Evolutionary conservation across 2,113 vertebrate genomes (phyloP), one percentile per base, ranked within the genome.

Genomic region (Abramis brama): DNA sequence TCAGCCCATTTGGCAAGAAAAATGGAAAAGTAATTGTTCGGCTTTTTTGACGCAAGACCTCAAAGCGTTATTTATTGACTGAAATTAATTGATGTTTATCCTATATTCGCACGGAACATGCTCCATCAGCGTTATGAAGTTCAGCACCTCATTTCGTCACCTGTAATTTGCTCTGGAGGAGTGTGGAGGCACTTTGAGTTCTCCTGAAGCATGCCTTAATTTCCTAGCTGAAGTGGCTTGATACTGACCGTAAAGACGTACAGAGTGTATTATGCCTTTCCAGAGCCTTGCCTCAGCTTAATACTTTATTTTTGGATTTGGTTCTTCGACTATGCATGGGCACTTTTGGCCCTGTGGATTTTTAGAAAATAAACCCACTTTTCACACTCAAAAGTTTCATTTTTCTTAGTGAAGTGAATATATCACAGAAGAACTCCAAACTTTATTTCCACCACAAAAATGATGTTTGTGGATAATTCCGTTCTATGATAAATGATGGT

Each of bases 1-100:
- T 97, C 97, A 97, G 95, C 96, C 96, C 97, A 98, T 98, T 99
- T 98, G 97, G 97, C 97, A 97, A 95, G 94, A 97, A 97, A 96
- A 97, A 97, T 96, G 96, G 96, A 97, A 96, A 97, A 96, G 96
- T 97, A 97, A 97, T 97, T 97, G 96, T 97, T 97, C 95, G 93
- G 94, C 95, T 88, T 96, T 84, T 96, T 95, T 94, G 94, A 92
- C 94, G 94, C 93, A 95, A 90, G 95, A 95, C 94, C 93, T 96
- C 95, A 95, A 96, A 96, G 94, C 93, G 95, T 96, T 96, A 96
- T 96, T 97, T 97, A 97, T 96, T 96, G 96, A 96, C 93, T 94
- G 94, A 96, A 96, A 97, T 97, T 96, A 97, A 97, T 97, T 93
- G 93, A 94, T 97, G 96, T 97, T 97, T 97, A 96, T 96, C 94